phyloP scores from a whole-genome alignment of 2,113 vertebrate species.

The Menura novaehollandiae region DNA sequence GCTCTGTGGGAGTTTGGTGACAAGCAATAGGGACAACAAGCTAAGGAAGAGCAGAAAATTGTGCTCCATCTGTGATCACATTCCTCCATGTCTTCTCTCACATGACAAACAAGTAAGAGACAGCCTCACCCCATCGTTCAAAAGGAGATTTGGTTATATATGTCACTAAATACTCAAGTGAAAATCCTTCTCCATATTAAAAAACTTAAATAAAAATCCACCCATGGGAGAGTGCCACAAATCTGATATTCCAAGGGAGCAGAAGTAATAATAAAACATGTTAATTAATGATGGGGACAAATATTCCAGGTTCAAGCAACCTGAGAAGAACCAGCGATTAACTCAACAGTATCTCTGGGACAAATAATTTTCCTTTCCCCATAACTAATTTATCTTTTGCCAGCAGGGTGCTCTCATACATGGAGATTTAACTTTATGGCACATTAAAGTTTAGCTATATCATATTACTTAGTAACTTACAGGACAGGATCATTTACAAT shows the following conservation, averaged over 20 bases:
- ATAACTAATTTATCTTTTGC: constrained; percentile 13
- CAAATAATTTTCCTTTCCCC: background rate
- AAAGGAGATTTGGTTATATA: background rate
- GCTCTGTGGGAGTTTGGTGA: background rate
- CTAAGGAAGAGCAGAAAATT: background rate
- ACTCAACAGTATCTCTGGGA: background rate
- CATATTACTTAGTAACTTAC: background rate
- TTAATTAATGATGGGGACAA: background rate
- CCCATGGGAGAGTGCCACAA: background rate
- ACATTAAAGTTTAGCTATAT: constrained; percentile 19
- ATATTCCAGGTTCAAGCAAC: background rate
- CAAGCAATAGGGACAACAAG: background rate
- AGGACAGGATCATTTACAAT: background rate
- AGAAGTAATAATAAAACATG: background rate
- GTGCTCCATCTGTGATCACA: background rate
- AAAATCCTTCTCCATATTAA: background rate
- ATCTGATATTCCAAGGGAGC: background rate
- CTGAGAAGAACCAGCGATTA: background rate
- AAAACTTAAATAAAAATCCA: background rate
- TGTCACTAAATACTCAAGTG: background rate
- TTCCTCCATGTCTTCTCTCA: background rate
- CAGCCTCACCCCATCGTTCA: background rate
- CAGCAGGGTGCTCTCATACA: background rate
- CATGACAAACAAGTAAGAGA: background rate
- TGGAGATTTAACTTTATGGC: background rate